Evolutionary conservation across 2,797 vertebrate genomes (phyloP), one percentile per base, ranked within the genome.

Genomic region (Botia almorhae): DNA sequence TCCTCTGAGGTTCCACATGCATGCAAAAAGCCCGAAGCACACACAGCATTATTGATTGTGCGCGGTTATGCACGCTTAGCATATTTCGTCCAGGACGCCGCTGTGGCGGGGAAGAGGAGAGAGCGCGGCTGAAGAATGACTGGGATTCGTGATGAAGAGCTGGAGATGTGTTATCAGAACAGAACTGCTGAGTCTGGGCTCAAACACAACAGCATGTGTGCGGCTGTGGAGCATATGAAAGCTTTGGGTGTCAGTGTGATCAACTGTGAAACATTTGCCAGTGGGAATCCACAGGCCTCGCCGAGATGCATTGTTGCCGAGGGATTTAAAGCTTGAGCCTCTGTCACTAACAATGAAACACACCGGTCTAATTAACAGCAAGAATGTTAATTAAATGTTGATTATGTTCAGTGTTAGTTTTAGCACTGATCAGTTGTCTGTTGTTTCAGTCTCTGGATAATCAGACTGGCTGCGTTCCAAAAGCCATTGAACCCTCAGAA

Each of bases 61-160:
- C 69, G 64, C 65, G 39, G 68, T 84, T 85, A 85, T 87, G 87
- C 86, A 81, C 84, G 83, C 82, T 86, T 85, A 83, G 87, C 86
- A 86, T 86, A 85, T 87, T 85, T 81, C 68, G 74, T 79, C 82
- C 76, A 80, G 84, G 78, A 78, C 43, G 76, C 78, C 76, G 75
- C 73, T 74, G 72, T 79, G 81, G 75, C 61, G 68, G 43, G 70
- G 14, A 39, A 65, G 39, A 78, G 33, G 75, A 77, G 69, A 72
- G 29, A 64, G 61, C 48, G 58, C 60, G 60, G 74, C 33, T 76
- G 56, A 76, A 69, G 78, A 76, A 70, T 80, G 55, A 69, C 65
- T 71, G 76, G 63, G 26, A 68, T 70, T 69, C 74, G 82, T 79
- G 82, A 83, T 85, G 78, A 85, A 71, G 81, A 69, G 75, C 74